Evolutionary conservation across 2,888 invertebrate genomes (phyloP), one percentile per base, ranked within the genome.

Genomic region (Xylota segnis): DNA sequence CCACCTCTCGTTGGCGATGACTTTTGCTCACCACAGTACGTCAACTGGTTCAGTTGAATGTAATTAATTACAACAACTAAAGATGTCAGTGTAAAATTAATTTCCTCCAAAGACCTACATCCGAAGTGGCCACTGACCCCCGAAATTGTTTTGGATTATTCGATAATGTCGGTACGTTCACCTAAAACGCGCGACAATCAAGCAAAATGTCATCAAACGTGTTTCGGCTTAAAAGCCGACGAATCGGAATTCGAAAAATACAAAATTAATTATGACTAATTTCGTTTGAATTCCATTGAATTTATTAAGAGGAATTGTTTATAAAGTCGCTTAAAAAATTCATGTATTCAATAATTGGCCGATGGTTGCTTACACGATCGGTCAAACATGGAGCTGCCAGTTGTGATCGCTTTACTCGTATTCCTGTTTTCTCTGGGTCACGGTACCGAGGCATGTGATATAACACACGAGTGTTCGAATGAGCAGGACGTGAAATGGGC

Each of bases 401-500:
- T 34, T 9, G n/a, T 75, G 45, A 37, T 37, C 7, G 37, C 58
- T 47, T 47, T 23, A 45, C 5, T 70, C 5, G 5, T 83, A 45
- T 7, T 70, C 5, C 9, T 83, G 2, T 10, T 68, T 3, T 18
- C 16, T 16, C 18, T 70, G 45, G 27, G 45, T 10, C 14, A 23
- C 7, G n/a, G 12, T 10, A 10, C 47, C 2, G 1, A 58, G 12
- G 61, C 47, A 12, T 84, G 83, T 45, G 68, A 84, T 12, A 58
- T 79, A 29, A 70, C 65, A 0, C 40, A 58, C 6, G 70, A 79
- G 54, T 84, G 83, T 14, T 40, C 83, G 5, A 40, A 27, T n/a
- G 45, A 63, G 4, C 37, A 74, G 4, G 37, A 84, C 5, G n/a
- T 70, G 5, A 40, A 4, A 5, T 84, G 78, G 78, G 83, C 83